Conservation (phyloP, 2,113 vertebrate species). For the Trochalopteron elliotii region DNA sequence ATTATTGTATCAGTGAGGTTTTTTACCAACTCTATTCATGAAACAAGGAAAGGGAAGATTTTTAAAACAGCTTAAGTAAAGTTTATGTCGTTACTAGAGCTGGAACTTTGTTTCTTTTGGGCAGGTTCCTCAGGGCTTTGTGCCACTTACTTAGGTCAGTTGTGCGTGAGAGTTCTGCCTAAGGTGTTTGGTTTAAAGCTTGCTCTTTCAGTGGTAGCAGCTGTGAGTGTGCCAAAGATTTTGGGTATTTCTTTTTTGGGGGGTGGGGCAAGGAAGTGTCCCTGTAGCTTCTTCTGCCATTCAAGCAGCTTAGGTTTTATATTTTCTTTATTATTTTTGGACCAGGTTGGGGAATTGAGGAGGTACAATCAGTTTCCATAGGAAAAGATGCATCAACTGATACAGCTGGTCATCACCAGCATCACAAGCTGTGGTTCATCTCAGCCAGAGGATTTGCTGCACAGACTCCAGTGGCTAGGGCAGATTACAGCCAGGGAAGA, state of each 20-base stretch:
- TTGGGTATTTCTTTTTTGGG: neutral
- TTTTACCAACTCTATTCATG: neutral
- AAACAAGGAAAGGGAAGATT: neutral
- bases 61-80: neutral
- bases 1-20: neutral
- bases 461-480: fast-evolving
- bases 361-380: neutral
- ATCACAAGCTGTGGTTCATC: neutral
- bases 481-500: neutral
- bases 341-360: neutral
- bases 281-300: neutral
- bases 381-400: neutral
- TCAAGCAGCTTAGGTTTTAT: neutral
- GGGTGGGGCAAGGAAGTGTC: fast-evolving
- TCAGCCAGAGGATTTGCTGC: neutral
- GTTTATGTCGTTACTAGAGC: neutral
- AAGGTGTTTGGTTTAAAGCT: neutral
- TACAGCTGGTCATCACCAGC: neutral
- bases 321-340: neutral
- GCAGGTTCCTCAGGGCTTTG: neutral
- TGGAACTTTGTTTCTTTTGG: neutral
- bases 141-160: neutral
- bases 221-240: neutral
- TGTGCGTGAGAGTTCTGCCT: neutral
- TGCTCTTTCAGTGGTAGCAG: neutral